Conservation (phyloP, 2,113 vertebrate species). For the Cryptotis parvus region DNA sequence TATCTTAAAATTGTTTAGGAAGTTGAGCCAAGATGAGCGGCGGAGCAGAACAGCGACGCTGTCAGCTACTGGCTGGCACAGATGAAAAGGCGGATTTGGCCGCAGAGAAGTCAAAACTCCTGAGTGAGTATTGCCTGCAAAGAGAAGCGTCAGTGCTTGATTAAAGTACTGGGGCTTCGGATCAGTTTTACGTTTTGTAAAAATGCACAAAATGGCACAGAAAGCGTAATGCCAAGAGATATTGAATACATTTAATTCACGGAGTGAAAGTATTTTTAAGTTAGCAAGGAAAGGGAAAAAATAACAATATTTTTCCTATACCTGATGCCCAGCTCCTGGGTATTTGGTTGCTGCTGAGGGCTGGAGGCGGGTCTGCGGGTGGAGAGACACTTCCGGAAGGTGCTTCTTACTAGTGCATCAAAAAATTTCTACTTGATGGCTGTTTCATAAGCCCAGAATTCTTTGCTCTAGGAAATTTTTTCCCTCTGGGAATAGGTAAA, state of each 20-base stretch:
- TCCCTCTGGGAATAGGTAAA: no score
- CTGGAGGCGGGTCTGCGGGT: neutral
- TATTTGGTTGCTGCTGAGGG: neutral
- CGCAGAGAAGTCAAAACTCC: slow-evolving; percentile 92
- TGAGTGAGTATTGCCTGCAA: slow-evolving; percentile 85
- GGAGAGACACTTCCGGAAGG: no score
- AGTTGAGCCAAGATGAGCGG: slow-evolving; percentile 94
- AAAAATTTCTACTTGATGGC: no score
- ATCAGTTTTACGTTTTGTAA: neutral
- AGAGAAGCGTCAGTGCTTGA: neutral
- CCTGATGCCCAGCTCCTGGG: neutral
- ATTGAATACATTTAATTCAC: neutral
- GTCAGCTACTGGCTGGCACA: slow-evolving; percentile 93
- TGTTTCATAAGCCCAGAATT: no score
- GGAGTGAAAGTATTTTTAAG: neutral
- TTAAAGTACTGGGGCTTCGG: neutral
- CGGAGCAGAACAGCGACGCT: slow-evolving; percentile 93
- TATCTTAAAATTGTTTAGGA: slow-evolving; percentile 89
- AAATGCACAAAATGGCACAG: neutral
- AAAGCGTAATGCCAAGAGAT: neutral
- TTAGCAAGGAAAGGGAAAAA: neutral
- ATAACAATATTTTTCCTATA: neutral
- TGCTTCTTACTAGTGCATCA: no score
- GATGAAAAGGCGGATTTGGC: slow-evolving; percentile 93
- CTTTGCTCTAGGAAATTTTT: no score